These are phyloP conservation scores for Enchytraeus crypticus DNA, from an alignment of 2,888 invertebrate genomes.

Conservation along the genomic window DNA sequence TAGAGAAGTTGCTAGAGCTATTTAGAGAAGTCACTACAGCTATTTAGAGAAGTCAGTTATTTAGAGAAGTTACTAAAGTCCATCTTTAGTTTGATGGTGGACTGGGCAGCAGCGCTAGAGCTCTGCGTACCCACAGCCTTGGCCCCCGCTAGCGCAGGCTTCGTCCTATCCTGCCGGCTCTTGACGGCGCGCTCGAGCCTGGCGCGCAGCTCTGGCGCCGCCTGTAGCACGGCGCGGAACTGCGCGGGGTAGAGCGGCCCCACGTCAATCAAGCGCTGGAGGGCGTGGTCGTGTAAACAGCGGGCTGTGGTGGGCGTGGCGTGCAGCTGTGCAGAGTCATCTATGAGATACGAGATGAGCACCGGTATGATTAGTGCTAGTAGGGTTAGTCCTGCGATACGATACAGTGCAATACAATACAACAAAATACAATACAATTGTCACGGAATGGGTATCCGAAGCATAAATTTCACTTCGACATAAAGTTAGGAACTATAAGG, in stretches of 20 bases:
- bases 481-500: too few species aligned
- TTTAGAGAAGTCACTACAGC: too few species aligned
- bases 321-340: constrained; percentile 46
- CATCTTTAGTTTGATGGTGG: constrained; percentile 79
- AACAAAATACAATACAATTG: too few species aligned
- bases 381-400: constrained; percentile 71
- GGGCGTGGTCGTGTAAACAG: constrained; percentile 72
- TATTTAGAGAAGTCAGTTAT: too few species aligned
- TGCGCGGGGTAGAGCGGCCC: constrained; percentile 89
- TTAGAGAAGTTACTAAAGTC: constrained; percentile 94
- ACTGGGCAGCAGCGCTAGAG: constrained; percentile 26
- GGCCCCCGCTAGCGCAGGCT: constrained; percentile 1
- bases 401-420: too few species aligned
- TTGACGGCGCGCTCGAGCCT: constrained; percentile 79
- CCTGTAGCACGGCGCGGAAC: constrained; percentile 80
- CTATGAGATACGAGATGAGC: constrained; percentile 73
- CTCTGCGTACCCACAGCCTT: constrained; percentile 21
- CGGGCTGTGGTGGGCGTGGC: constrained; percentile 15
- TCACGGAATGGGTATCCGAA: too few species aligned
- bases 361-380: constrained; percentile 80
- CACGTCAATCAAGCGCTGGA: constrained; percentile 79
- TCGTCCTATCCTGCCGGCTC: constrained; percentile 52
- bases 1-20: too few species aligned
- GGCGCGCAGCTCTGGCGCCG: constrained; percentile 67
- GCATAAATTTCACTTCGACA: too few species aligned